Conservation (phyloP, 2,797 vertebrate genomes). For the Gambelia wislizenii region DNA sequence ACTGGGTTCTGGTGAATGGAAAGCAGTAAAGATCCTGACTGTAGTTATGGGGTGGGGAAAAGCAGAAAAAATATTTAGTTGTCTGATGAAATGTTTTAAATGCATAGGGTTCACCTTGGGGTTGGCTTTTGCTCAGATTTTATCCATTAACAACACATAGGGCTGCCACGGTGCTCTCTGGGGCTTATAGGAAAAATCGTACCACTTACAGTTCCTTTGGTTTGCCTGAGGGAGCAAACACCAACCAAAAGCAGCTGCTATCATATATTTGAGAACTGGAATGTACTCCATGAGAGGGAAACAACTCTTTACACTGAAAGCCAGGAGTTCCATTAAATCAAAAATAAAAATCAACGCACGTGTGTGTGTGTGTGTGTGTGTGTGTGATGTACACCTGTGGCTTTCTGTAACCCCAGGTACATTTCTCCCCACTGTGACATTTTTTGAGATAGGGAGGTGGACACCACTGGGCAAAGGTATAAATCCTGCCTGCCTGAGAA, state of each 20-base stretch:
- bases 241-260: constrained; percentile 67
- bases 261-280: constrained; percentile 69
- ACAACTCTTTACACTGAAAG: constrained; percentile 56
- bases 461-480: constrained; percentile 54
- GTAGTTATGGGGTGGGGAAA: constrained; percentile 36
- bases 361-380: no score
- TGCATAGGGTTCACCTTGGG: constrained; percentile 87
- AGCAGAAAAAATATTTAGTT: constrained; percentile 77
- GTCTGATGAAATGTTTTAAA: constrained; percentile 87
- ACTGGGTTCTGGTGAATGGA: constrained; percentile 78
- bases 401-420: constrained; percentile 53
- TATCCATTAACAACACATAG: constrained; percentile 86
- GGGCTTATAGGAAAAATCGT: constrained; percentile 80
- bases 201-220: constrained; percentile 76
- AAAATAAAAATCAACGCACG: constrained; percentile 46
- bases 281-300: constrained; percentile 64
- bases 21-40: constrained; percentile 77
- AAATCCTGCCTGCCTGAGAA: constrained; percentile 20
- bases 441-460: not conserved
- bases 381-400: constrained; percentile 49
- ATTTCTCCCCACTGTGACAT: constrained; percentile 43
- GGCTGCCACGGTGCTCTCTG: constrained; percentile 78
- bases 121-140: constrained; percentile 85
- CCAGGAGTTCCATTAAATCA: constrained; percentile 48
- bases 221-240: constrained; percentile 76